Evolutionary conservation across 2,113 vertebrate genomes (phyloP), one percentile per base, ranked within the genome.

Genomic region (Caretta caretta): DNA sequence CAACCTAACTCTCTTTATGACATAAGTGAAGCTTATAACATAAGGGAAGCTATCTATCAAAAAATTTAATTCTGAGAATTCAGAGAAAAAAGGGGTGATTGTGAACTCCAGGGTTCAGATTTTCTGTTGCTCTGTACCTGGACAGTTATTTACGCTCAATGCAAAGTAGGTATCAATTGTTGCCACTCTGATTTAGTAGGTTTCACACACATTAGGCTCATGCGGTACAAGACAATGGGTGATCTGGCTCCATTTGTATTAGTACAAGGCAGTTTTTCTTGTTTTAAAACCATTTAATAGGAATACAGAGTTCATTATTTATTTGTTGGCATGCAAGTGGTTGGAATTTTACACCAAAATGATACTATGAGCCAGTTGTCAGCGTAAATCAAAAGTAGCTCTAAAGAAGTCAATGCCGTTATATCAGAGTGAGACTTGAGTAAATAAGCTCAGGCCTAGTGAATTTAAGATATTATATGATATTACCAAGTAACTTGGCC

Each of bases 341-440:
- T 48, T 24, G 31, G n/a, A 38, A 13, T 62, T 89, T 56, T 53
- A 80, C 59, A 3, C n/a, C 35, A 16, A 65, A 0, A 1, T 4
- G 31, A 0, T 0, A 3, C 69, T 53, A 48, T 0, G 19, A 22
- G 2, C 54, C 27, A 38, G 0, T 16, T 14, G 3, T 49, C 0
- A 0, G 5, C 50, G 10, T 11, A 86, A 88, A 46, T 19, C 12
- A n/a, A 5, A 78, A 93, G 82, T 6, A 48, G 9, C 50, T 84
- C 53, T 82, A 46, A 20, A n/a, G n/a, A 12, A 53, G n/a, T 1
- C 8, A 22, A 6, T 65, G 35, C 42, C 27, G 24, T 1, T 0
- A 0, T 42, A 5, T 50, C 11, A 48, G 17, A 38, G 42, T 31
- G 38, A 62, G 87, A 80, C 14, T 51, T 75, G 81, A 51, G 42